Conservation (phyloP, 2,888 invertebrate species). For the Cephus pygmeus region DNA sequence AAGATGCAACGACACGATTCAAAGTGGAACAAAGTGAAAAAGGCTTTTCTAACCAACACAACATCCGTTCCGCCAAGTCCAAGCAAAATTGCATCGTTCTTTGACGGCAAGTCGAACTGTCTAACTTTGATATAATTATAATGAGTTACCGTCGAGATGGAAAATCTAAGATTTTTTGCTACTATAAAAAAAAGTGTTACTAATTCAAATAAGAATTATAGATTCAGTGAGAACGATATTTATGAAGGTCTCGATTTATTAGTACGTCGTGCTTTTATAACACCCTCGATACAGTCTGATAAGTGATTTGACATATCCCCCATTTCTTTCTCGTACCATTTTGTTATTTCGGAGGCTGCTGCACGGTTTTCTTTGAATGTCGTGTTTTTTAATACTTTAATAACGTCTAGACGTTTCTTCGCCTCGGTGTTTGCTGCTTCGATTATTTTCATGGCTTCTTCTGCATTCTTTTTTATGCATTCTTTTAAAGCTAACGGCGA, state of each 20-base stretch:
- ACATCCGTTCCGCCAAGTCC: conserved; percentile 78
- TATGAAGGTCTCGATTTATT: not conserved
- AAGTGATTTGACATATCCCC: conserved; percentile 22
- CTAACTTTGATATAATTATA: not conserved
- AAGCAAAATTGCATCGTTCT: conserved; percentile 72
- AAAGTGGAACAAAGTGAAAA: conserved; percentile 81
- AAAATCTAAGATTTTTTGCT: not conserved
- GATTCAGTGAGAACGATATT: not conserved
- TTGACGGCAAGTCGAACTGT: conserved; percentile 43
- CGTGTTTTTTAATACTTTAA: conserved; percentile 23
- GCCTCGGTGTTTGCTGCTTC: conserved; percentile 16
- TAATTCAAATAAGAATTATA: not conserved
- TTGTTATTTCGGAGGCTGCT: conserved; percentile 18
- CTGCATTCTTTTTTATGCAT: conserved; percentile 29
- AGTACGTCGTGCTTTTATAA: not conserved
- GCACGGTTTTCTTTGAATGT: conserved; percentile 19
- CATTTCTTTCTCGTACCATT: conserved; percentile 26
- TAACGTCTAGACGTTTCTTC: not conserved
- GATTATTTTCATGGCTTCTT: conserved; percentile 28
- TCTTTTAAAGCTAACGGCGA: conserved; percentile 23
- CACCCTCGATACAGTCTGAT: conserved; percentile 23
- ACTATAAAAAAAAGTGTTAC: not conserved
- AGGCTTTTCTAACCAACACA: conserved; percentile 74
- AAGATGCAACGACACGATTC: conserved; percentile 71
- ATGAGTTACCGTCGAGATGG: not conserved